Evolutionary conservation across 2,888 invertebrate genomes (phyloP).

Genomic region (Deroplatys truncata): DNA sequence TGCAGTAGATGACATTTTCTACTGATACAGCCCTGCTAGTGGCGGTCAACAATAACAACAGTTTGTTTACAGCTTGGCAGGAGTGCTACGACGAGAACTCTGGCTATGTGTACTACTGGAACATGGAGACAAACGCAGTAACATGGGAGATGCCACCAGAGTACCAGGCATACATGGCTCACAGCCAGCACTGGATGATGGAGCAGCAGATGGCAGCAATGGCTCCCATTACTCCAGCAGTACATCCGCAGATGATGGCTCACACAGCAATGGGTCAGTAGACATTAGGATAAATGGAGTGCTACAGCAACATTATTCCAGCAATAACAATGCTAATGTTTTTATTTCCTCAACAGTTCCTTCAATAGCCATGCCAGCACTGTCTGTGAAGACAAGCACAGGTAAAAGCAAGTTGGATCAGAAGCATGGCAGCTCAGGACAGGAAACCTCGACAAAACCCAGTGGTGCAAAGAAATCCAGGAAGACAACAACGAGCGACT

Average conservation of each 20-base stretch:
- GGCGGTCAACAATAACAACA: too few species aligned
- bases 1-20: too few species aligned
- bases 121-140: slow-evolving; percentile 57
- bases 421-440: slow-evolving; percentile 22
- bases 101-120: slow-evolving; percentile 63
- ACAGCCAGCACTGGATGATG: slow-evolving; percentile 31
- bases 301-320: too few species aligned
- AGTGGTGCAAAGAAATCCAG: slow-evolving; percentile 32
- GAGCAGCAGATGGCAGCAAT: slow-evolving; percentile 16
- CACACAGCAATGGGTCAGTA: slow-evolving; percentile 3
- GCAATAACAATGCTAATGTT: neutral
- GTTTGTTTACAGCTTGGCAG: slow-evolving; percentile 55
- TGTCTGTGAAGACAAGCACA: neutral
- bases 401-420: neutral
- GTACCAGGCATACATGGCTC: slow-evolving; percentile 38
- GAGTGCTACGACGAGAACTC: slow-evolving; percentile 58
- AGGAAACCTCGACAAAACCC: neutral
- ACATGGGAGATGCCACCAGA: slow-evolving; percentile 60
- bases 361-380: neutral
- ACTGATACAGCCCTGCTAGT: too few species aligned
- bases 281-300: neutral
- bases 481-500: slow-evolving; percentile 40
- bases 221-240: neutral
- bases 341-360: neutral
- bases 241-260: neutral